Evolutionary conservation across 2,113 vertebrate genomes (phyloP).

Genomic region (Nymphicus hollandicus): DNA sequence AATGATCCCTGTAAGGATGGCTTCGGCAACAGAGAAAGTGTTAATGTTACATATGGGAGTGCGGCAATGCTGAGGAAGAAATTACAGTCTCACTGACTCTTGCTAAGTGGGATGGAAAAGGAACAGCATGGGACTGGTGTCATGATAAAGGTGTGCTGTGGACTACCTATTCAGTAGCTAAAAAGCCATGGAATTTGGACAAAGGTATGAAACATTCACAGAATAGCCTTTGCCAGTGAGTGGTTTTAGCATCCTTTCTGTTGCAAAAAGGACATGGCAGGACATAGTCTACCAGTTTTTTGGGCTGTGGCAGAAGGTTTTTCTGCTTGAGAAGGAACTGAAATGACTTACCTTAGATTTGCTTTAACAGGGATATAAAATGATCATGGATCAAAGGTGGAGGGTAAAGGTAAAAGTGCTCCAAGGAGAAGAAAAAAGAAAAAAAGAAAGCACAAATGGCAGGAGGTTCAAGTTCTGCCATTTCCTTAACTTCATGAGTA

Average conservation of each 20-base stretch:
- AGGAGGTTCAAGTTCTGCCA: neutral
- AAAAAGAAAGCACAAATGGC: neutral
- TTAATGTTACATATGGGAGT: accelerated
- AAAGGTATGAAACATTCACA: neutral
- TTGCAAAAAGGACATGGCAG: neutral
- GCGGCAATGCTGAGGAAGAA: neutral
- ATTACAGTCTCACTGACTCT: neutral
- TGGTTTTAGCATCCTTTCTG: neutral
- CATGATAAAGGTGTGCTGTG: neutral
- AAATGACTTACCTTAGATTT: neutral
- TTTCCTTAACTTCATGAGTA: neutral
- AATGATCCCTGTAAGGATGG: neutral
- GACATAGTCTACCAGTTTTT: neutral
- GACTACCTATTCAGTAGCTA: neutral
- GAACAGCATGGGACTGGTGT: neutral
- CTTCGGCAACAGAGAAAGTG: neutral
- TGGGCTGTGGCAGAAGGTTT: neutral
- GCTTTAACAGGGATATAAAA: neutral
- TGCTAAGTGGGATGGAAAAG: neutral
- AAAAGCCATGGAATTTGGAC: neutral
- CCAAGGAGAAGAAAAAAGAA: neutral
- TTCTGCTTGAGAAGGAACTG: neutral
- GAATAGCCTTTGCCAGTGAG: neutral
- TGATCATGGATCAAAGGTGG: neutral
- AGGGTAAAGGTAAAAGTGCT: neutral